These are phyloP conservation scores for Bos taurus DNA, from an alignment of 2,113 vertebrate species.

Conservation along the genomic window DNA sequence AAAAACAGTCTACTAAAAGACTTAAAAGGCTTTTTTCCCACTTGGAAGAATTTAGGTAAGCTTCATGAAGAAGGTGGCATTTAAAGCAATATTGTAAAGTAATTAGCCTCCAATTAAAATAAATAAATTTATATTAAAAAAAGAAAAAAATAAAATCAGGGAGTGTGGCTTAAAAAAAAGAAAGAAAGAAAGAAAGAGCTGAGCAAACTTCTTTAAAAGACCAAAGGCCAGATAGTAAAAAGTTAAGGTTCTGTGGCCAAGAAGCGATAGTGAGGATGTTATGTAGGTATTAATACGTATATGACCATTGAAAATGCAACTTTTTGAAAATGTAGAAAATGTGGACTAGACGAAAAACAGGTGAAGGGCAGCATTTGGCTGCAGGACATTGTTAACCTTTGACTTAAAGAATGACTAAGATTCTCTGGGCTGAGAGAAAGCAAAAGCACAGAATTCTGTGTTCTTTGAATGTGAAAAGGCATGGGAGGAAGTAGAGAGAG, in stretches of 20 bases:
- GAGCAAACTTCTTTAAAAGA: background rate
- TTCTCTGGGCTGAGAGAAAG: background rate
- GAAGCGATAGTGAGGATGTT: background rate
- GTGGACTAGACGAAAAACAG: background rate
- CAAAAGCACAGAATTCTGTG: background rate
- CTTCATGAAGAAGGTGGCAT: background rate
- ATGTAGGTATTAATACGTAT: background rate
- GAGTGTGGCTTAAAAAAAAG: no score
- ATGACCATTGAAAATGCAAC: background rate
- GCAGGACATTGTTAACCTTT: background rate
- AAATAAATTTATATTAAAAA: no score
- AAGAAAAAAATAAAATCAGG: no score
- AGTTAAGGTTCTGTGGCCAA: background rate
- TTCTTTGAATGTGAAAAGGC: background rate
- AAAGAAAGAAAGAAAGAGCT: background rate
- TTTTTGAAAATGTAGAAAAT: background rate
- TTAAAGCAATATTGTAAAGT: background rate
- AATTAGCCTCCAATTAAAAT: no score
- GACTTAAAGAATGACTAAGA: background rate
- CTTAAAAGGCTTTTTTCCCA: background rate
- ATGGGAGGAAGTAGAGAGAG: background rate
- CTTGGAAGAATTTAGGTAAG: background rate
- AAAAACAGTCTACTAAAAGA: background rate
- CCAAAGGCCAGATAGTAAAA: background rate
- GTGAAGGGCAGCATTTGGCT: background rate